These are phyloP conservation scores for Anguilla rostrata DNA, from an alignment of 2,113 vertebrate genomes.

Conservation along the genomic window DNA sequence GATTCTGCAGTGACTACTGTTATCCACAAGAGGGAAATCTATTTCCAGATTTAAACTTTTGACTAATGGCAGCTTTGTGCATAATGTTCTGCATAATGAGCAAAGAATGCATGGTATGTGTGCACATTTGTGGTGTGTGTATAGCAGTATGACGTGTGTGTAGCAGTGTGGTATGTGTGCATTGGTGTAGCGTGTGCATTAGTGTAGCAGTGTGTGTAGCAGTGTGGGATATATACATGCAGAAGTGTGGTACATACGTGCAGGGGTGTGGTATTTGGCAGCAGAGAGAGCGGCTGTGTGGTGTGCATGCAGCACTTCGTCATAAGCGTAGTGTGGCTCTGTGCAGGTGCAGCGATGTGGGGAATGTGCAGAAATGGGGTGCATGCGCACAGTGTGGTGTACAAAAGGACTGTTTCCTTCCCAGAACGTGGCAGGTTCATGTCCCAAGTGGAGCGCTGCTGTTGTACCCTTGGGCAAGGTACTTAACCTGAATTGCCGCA, in stretches of 20 bases:
- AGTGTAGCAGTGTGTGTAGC: background rate
- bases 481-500: conserved; percentile 6
- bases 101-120: background rate
- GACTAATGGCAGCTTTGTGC: background rate
- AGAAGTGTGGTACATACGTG: too few relatives aligned
- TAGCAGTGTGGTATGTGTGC: too few relatives aligned
- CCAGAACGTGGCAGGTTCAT: background rate
- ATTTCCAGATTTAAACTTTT: background rate
- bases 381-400: background rate
- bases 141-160: too few relatives aligned
- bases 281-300: too few relatives aligned
- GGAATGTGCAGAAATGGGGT: background rate
- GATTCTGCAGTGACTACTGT: background rate
- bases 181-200: background rate
- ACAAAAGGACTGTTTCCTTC: background rate
- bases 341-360: background rate
- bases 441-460: background rate
- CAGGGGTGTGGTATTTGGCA: too few relatives aligned
- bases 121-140: too few relatives aligned
- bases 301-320: too few relatives aligned
- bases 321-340: too few relatives aligned
- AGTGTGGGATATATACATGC: too few relatives aligned
- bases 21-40: conserved; percentile 4
- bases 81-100: background rate
- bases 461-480: conserved; percentile 5